Evolutionary conservation across 2,797 vertebrate species (phyloP).

Genomic region (Myotis vivesi): DNA sequence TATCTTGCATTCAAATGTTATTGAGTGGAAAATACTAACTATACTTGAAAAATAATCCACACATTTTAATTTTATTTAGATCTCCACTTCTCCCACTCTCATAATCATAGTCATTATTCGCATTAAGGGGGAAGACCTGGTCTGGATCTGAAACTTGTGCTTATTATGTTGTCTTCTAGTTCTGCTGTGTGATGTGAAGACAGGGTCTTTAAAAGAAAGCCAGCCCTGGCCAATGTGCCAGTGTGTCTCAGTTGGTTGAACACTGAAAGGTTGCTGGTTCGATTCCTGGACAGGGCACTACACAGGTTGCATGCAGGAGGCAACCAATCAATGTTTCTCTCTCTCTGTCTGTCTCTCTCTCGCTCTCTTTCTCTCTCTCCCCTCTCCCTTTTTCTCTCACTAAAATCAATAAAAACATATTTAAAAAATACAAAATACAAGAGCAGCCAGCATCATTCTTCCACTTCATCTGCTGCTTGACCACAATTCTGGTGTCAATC

Average conservation of each 20-base stretch:
- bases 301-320: not conserved
- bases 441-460: not conserved
- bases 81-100: not conserved
- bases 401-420: not conserved
- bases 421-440: not conserved
- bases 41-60: not conserved
- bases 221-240: not conserved
- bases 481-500: not conserved
- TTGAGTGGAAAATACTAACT: not conserved
- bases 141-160: not conserved
- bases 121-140: not conserved
- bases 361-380: no score
- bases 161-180: not conserved
- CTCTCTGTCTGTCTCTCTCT: not conserved
- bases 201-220: not conserved
- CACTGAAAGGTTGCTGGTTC: not conserved
- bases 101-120: not conserved
- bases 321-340: not conserved
- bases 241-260: not conserved
- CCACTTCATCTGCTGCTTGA: not conserved
- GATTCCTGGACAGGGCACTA: not conserved
- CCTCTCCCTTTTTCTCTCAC: not conserved
- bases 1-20: not conserved
- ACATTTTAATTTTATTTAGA: not conserved
- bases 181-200: not conserved